phyloP scores from a whole-genome alignment of 2,113 vertebrate genomes.

The Archilochus colubris region DNA sequence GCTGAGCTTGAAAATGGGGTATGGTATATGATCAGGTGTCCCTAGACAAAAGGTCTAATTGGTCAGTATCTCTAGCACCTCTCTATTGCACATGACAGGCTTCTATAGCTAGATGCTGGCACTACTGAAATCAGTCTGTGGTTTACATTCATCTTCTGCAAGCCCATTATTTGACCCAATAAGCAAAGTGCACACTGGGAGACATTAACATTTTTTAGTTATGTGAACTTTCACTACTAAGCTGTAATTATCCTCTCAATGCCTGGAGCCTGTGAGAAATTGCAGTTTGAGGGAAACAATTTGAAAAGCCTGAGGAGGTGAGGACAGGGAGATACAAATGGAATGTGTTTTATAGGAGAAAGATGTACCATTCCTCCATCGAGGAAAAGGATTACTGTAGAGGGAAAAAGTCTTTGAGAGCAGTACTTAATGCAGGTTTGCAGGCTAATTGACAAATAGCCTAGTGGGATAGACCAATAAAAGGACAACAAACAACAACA shows the following conservation, averaged over 20 bases:
- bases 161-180: background rate
- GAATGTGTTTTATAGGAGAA: background rate
- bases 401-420: constrained; percentile 7
- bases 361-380: background rate
- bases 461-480: background rate
- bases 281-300: background rate
- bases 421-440: background rate
- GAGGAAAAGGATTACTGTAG: background rate
- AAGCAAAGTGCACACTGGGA: background rate
- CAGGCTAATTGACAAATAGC: background rate
- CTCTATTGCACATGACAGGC: background rate
- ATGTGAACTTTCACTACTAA: background rate
- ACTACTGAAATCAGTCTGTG: background rate
- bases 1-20: background rate
- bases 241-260: background rate
- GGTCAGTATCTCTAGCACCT: background rate
- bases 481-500: background rate
- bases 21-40: background rate
- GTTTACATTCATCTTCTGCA: background rate
- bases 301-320: background rate
- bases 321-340: background rate
- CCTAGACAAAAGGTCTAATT: background rate
- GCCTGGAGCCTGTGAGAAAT: background rate
- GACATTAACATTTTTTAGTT: background rate
- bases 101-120: background rate